phyloP scores from a whole-genome alignment of 2,113 vertebrate genomes.

The Cyphomyrus discorhynchus region DNA sequence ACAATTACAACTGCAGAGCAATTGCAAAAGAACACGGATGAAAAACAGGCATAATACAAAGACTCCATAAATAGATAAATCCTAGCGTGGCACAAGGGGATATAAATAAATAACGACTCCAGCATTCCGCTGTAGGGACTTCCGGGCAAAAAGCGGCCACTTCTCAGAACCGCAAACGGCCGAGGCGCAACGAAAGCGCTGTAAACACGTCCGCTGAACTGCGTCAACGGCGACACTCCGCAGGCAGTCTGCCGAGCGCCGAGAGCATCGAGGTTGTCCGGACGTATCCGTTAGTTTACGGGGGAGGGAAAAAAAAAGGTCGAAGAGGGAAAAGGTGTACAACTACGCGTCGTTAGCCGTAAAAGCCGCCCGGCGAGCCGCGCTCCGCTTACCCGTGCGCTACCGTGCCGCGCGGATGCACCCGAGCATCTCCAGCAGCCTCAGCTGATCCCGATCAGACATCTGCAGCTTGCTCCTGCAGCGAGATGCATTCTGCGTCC shows the following conservation, averaged over 20 bases:
- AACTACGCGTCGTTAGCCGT: neutral
- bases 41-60: neutral
- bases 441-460: neutral
- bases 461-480: neutral
- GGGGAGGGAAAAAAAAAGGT: too few relatives aligned
- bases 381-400: neutral
- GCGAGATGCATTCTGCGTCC: neutral
- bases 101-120: neutral
- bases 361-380: neutral
- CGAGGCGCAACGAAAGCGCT: neutral
- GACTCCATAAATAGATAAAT: neutral
- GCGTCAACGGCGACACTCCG: neutral
- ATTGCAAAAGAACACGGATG: neutral
- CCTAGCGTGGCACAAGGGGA: neutral
- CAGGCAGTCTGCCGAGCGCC: neutral
- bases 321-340: neutral
- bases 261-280: neutral
- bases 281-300: neutral
- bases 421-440: neutral
- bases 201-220: neutral
- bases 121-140: neutral
- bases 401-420: too few relatives aligned
- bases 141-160: neutral
- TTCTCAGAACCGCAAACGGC: neutral
- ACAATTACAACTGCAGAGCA: neutral